A percentile compares a stretch with the other conserved stretches of the same genome.
Evolutionary conservation across 2,888 invertebrate species (phyloP).

Genomic region (Neoaliturus tenellus): DNA sequence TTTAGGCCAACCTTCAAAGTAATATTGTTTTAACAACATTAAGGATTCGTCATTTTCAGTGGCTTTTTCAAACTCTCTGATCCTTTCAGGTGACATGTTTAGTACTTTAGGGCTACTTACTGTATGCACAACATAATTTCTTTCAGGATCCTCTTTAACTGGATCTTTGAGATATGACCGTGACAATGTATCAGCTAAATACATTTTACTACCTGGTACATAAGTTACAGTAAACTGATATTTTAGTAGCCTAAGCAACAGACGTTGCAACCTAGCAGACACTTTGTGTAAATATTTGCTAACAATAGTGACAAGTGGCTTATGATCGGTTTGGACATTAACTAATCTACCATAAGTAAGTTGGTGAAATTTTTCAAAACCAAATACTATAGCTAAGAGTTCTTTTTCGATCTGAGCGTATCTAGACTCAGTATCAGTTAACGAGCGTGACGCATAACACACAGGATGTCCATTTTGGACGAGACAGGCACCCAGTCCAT

Average conservation of each 20-base stretch:
- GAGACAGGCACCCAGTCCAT: background rate
- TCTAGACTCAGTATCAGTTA: background rate
- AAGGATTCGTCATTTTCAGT: background rate
- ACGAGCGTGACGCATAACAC: background rate
- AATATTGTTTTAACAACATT: background rate
- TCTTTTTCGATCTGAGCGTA: constrained; percentile 11
- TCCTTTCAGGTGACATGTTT: background rate
- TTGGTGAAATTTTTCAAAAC: background rate
- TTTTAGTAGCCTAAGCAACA: background rate
- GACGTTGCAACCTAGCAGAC: background rate
- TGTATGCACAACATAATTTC: background rate
- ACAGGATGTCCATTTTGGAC: background rate
- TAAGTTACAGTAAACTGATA: background rate
- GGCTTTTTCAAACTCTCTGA: background rate
- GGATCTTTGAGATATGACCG: background rate
- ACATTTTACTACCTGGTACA: background rate
- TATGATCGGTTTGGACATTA: background rate
- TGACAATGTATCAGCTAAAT: background rate
- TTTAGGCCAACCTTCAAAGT: background rate
- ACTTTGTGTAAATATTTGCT: background rate
- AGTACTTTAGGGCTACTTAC: background rate
- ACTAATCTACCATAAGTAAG: background rate
- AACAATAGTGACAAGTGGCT: background rate
- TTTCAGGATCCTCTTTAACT: background rate
- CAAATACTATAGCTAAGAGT: background rate